Base-by-base conservation (phyloP, 92 coral and sea anemone species). In the Epizoanthus ramosus region DNA sequence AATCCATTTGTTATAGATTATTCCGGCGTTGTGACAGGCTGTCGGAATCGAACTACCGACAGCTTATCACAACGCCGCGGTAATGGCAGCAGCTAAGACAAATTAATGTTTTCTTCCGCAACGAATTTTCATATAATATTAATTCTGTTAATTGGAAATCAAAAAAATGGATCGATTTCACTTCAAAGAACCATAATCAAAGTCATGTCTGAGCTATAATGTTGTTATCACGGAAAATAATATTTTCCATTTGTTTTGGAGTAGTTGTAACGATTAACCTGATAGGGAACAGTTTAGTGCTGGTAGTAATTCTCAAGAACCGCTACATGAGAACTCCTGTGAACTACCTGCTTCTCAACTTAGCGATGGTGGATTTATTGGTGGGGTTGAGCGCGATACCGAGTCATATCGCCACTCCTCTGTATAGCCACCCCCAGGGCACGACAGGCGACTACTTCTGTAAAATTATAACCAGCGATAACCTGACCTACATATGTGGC, bases 341-440 rank as follows among this genome's bases (percentile, higher is more conserved):
- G 57, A 77, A 77, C 82, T 77, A 77, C 47, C 60, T 77, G 41
- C 82, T 77, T 61, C 52, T 77, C 43, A 60, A 77, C 41, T 35
- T 77, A 13, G 82, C 82, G 21, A 59, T 77, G 28, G 82, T 21
- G 13, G 82, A 77, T 43, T 16, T 77, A 5, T 0, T 77, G 70
- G 82, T 77, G 18, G 82, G 82, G 37, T 5, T 77, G 16, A 61
- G 70, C 43, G 58, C 82, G 6, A 45, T 77, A 60, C 82, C 82
- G 0, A 77, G 56, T 41, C 69, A 77, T 37, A 41, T 61, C 28
- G 37, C 43, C 22, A 19, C 17, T 6, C 71, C 71, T 18, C 63
- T 77, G 23, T n/a, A 37, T 16, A 17, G 37, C 14, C 31, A 16
- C 41, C 71, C 82, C 23, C 58, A 24, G 45, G 82, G 71, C 7